A percentile compares a stretch with the other conserved stretches of the same genome.
phyloP scores from a whole-genome alignment of 1,140 invertebrate genomes.

The Steinernema khuongi region DNA sequence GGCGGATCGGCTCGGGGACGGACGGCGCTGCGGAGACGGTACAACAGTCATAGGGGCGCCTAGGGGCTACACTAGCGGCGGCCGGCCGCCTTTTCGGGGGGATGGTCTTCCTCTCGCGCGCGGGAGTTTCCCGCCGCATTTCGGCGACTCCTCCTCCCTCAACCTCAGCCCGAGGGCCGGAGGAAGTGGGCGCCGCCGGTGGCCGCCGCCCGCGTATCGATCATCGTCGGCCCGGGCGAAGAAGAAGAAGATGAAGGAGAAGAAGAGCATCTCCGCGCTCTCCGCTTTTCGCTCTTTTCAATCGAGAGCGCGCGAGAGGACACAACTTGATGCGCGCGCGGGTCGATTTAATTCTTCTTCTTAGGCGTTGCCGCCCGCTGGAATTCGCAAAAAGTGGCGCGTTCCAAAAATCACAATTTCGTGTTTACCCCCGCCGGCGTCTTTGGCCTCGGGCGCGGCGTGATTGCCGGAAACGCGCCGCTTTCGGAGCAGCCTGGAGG shows the following conservation, averaged over 20 bases:
- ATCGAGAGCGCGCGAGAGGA: neutral
- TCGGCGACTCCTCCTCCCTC: neutral
- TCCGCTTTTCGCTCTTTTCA: too few species aligned
- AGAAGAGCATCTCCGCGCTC: neutral
- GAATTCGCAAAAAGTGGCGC: neutral
- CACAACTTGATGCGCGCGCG: slow-evolving; percentile 10
- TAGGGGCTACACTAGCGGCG: neutral
- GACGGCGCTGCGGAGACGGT: neutral
- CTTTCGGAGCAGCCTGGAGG: too few species aligned
- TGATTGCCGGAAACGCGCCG: neutral
- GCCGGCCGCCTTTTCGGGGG: too few species aligned
- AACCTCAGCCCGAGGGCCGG: neutral
- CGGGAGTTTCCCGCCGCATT: neutral
- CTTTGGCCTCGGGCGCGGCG: neutral
- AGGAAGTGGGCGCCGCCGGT: too few species aligned
- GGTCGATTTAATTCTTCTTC: slow-evolving; percentile 7
- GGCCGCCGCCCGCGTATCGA: slow-evolving; percentile 4
- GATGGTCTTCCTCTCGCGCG: neutral
- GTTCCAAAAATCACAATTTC: neutral
- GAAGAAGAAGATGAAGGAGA: neutral
- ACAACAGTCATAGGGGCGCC: neutral
- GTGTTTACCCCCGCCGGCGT: neutral
- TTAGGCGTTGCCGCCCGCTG: neutral
- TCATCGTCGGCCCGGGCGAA: too few species aligned
- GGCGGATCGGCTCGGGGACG: neutral